Base-by-base conservation (phyloP, 1,140 invertebrate species). In the Dendrolimus punctatus region DNA sequence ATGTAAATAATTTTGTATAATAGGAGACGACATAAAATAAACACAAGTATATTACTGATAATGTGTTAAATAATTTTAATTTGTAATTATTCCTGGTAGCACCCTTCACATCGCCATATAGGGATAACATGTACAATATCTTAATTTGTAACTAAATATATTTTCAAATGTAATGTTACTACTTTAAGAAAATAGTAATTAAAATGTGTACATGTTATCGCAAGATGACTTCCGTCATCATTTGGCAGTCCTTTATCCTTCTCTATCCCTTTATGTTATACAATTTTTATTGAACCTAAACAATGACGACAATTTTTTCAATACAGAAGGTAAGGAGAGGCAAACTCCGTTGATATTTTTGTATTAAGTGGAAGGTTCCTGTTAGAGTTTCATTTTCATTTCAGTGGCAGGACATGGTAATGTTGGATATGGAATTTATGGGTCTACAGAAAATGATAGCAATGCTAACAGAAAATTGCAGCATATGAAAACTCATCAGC, bases 1-100 rank as follows among this genome's bases (percentile, higher is more conserved):
- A 87, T 87, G 85, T 88, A 88, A 82, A 88, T 88, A 87, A 69
- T 88, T 87, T 87, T 88, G 85, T 88, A 88, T 84, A 76, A 87
- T 87, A 87, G 84, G 73, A 83, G 71, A 80, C 85, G 76, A 77
- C 78, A 73, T 87, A 85, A 86, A 88, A 88, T 88, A 88, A 88
- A 88, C 78, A 85, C 83, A 73, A 88, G 79, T 88, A 88, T 87
- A 87, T 87, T 88, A 87, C 82, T 80, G 83, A 85, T 79, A 60
- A 73, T 82, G 83, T 87, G 84, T 88, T 79, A 81, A 79, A 83
- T 87, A 84, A 80, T 88, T 87, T 88, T 85, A 85, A 83, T 80
- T 82, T 87, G 69, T 86, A 84, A 86, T 83, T 85, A 85, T 85
- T 87, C 85, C 85, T 87, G 87, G 87, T 88, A 88, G 87, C 87